phyloP scores from a whole-genome alignment of 2,797 vertebrate genomes.

The Danio aesculapii region DNA sequence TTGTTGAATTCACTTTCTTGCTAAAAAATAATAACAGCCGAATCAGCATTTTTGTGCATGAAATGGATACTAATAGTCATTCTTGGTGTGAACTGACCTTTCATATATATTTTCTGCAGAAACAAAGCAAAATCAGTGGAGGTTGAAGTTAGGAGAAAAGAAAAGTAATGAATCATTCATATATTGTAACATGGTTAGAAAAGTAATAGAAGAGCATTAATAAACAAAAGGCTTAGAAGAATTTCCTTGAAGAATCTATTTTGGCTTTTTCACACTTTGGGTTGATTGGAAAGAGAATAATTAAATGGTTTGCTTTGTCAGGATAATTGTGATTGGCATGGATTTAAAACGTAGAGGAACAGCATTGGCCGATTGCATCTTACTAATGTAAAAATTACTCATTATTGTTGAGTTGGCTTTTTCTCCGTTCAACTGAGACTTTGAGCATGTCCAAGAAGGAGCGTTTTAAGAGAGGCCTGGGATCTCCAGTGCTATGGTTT shows the following conservation, averaged over 20 bases:
- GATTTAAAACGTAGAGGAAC: constrained; percentile 75
- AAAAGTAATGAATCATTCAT: constrained; percentile 14
- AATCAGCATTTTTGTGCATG: too few species aligned
- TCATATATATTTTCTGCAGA: not conserved
- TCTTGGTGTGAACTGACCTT: too few species aligned
- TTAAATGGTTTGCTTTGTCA: constrained; percentile 4
- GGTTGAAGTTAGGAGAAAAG: not conserved
- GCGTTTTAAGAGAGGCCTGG: constrained; percentile 79
- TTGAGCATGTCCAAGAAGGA: constrained; percentile 88
- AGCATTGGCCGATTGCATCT: constrained; percentile 78
- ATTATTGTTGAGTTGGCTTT: constrained; percentile 81
- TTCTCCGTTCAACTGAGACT: constrained; percentile 85
- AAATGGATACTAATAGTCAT: too few species aligned
- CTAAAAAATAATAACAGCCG: too few species aligned
- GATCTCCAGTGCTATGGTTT: constrained; percentile 80
- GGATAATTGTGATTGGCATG: not conserved
- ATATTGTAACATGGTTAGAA: not conserved
- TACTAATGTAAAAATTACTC: constrained; percentile 90
- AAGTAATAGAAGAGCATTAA: constrained; percentile 16
- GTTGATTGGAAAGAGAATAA: not conserved
- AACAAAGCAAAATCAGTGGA: constrained; percentile 1
- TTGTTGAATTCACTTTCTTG: too few species aligned
- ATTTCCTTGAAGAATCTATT: constrained; percentile 1
- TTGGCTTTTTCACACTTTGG: not conserved
- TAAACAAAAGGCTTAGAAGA: not conserved